phyloP scores from a whole-genome alignment of 2,797 vertebrate genomes.

The Schizopygopsis malacanthus region DNA sequence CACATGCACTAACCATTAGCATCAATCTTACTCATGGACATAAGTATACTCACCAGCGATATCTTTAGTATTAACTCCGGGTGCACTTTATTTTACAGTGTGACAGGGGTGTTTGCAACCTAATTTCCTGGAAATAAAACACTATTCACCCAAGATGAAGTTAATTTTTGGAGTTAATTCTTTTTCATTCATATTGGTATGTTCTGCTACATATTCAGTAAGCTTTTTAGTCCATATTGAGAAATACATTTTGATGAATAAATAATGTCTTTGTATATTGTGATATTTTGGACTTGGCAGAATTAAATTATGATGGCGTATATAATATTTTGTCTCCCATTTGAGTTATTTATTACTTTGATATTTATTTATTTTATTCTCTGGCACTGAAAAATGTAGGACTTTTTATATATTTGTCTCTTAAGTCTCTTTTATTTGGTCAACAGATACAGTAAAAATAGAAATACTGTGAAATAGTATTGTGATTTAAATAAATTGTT shows the following conservation, averaged over 20 bases:
- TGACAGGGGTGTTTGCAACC: background rate
- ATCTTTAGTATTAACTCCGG: constrained; percentile 10
- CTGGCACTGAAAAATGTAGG: too few relatives aligned
- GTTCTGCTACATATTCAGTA: background rate
- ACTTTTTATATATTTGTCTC: background rate
- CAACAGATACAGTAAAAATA: background rate
- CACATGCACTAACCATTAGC: constrained; percentile 56
- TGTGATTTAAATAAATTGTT: background rate
- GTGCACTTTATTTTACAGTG: constrained; percentile 3
- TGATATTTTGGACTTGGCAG: background rate
- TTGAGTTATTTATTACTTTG: background rate
- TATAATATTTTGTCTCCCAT: background rate
- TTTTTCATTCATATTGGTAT: background rate
- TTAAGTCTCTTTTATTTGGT: background rate
- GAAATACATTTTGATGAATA: constrained; percentile 13
- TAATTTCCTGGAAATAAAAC: background rate
- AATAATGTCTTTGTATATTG: constrained; percentile 11
- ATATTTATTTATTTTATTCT: too few relatives aligned
- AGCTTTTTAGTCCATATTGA: background rate
- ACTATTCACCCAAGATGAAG: background rate
- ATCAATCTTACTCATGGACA: constrained; percentile 58
- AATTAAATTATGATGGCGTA: background rate
- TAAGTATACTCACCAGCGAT: constrained; percentile 25
- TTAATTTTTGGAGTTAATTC: background rate
- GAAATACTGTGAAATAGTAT: background rate